Evolutionary conservation across 2,888 invertebrate species (phyloP).

Genomic region (Tetrapedia diversipes): DNA sequence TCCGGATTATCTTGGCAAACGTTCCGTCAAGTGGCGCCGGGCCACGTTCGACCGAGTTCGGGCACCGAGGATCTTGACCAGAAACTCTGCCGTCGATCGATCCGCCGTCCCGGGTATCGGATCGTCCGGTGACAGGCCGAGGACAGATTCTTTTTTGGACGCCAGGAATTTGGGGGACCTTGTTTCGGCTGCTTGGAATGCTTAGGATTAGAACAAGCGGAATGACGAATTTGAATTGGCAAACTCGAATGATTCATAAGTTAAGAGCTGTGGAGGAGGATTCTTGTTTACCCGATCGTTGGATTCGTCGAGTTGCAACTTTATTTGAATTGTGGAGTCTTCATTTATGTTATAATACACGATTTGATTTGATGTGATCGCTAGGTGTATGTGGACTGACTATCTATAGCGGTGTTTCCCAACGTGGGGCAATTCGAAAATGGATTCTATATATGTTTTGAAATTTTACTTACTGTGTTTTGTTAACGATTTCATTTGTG

Average conservation of each 20-base stretch:
- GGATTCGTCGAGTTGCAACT: too few relatives aligned
- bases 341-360: too few relatives aligned
- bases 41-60: slow-evolving; percentile 54
- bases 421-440: too few relatives aligned
- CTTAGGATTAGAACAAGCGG: neutral
- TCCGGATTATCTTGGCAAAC: slow-evolving; percentile 66
- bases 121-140: slow-evolving; percentile 4
- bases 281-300: neutral
- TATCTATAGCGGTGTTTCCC: too few relatives aligned
- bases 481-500: too few relatives aligned
- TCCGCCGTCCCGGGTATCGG: slow-evolving; percentile 16
- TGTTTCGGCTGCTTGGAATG: neutral
- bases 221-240: neutral
- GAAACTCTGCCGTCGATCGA: slow-evolving; percentile 13
- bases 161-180: neutral
- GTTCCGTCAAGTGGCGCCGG: slow-evolving; percentile 48
- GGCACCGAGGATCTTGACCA: slow-evolving; percentile 27
- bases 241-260: neutral
- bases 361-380: too few relatives aligned
- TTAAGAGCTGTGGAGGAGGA: neutral
- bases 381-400: too few relatives aligned
- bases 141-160: neutral
- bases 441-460: too few relatives aligned
- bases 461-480: too few relatives aligned
- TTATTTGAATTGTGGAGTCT: too few relatives aligned